Evolutionary conservation across 2,113 vertebrate genomes (phyloP).

Genomic region (Leucopternis melanops): DNA sequence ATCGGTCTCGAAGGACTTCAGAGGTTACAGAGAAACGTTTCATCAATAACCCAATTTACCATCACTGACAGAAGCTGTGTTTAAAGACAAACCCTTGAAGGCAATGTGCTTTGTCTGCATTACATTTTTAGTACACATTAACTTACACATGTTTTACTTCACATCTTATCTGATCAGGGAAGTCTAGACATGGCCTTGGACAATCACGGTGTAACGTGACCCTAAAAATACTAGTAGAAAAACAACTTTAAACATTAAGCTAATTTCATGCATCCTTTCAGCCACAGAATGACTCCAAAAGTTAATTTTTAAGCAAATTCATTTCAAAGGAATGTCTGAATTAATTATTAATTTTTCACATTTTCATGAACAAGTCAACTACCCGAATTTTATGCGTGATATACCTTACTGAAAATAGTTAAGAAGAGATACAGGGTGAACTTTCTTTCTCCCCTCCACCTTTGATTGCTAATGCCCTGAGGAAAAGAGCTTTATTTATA

Average conservation of each 20-base stretch:
- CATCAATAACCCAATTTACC: neutral
- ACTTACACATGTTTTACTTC: neutral
- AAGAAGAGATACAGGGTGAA: neutral
- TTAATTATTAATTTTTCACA: constrained; percentile 33
- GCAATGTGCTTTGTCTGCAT: neutral
- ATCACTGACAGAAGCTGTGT: neutral
- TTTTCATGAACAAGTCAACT: accelerated
- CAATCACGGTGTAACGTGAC: neutral
- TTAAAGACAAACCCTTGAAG: neutral
- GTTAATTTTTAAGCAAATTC: constrained; percentile 62
- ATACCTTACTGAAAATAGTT: neutral
- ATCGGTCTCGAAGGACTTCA: neutral
- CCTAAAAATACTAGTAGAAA: neutral
- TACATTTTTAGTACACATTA: neutral
- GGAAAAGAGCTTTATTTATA: neutral
- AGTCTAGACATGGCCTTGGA: neutral
- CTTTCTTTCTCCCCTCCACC: neutral
- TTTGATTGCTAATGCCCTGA: neutral
- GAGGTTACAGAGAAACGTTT: neutral
- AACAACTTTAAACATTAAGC: constrained; percentile 3
- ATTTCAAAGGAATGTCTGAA: constrained; percentile 39
- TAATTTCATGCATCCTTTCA: neutral
- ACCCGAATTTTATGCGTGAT: neutral
- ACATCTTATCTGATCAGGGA: neutral
- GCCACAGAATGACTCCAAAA: neutral